Base-by-base conservation (phyloP, 1,140 invertebrate species). In the Melanaphis sacchari region DNA sequence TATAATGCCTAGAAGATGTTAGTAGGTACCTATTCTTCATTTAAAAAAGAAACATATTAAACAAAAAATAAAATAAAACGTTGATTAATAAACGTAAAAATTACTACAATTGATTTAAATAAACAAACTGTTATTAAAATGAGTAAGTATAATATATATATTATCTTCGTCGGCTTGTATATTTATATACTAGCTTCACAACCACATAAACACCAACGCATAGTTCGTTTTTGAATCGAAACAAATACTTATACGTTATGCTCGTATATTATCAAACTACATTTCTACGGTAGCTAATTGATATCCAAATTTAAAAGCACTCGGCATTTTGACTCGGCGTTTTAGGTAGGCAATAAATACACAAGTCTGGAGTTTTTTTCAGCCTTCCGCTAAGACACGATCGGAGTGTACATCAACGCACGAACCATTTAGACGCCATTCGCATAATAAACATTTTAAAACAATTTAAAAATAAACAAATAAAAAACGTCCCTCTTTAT, bases 271-370 rank as follows among this genome's bases (percentile, higher is more conserved):
- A 76, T n/a, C 0, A n/a, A 76, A n/a, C 59, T n/a, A 76, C 31
- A n/a, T 76, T 66, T 76, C 59, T 76, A 76, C 59, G 7, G 59
- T 4, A n/a, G n/a, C 31, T 76, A 76, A 76, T 76, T n/a, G 59
- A 76, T 76, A 76, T 76, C 31, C 22, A 84, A 84, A 85, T 85
- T 43, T 41, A 85, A n/a, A 43, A 40, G 11, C 22, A 43, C 21
- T 49, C 40, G 36, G 43, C 36, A 89, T 52, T 89, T 88, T 52
- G 36, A 38, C 87, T 89, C 90, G 90, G 90, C 90, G 90, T 91
- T 81, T 22, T 43, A 81, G 41, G n/a, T 91, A 91, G 54, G 66
- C 66, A 91, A 91, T 46, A 76, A 91, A 91, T 81, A n/a, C 54
- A 36, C 90, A 81, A 43, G 40, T 91, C 59, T 7, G 21, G 31